Evolutionary conservation across 2,113 vertebrate species (phyloP), one percentile per base, ranked within the genome.

Genomic region (Vulpes vulpes): DNA sequence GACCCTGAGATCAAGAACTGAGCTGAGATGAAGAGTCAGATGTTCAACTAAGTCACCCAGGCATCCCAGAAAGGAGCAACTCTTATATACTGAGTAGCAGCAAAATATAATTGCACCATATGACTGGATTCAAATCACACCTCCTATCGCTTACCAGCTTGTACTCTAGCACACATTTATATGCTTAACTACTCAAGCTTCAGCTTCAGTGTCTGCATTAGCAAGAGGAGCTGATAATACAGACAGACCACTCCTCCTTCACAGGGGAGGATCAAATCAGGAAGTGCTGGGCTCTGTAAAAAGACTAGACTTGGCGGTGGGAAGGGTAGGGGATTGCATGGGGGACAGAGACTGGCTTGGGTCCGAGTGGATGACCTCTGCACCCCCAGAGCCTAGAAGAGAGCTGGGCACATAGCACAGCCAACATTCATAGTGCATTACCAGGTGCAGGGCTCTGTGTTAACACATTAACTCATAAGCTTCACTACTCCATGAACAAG

Each of bases 281-380:
- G 57, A 86, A 59, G 57, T 11, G 30, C 49, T 67, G 35, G 55
- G 64, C 10, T 84, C 80, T 19, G 27, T 6, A 51, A 80, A 49
- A 49, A 80, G 38, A n/a, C 14, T 4, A 49, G 57, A 78, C 64
- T 12, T 0, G 1, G 19, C 27, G 3, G 55, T 35, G 1, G 0
- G 22, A 4, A 0, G 32, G 0, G 22, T 1, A 0, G 32, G 1
- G 65, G 51, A 0, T 9, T 49, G 30, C 17, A 35, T 65, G 2
- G 12, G 16, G 23, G 23, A 49, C 73, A 79, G 30, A 60, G 38
- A 74, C 43, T 55, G 81, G 25, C 32, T 64, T 20, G 32, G 25
- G 59, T 27, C 57, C 51, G 1, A 10, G 4, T 38, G 23, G 59
- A 64, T 53, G 59, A 84, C 35, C 23, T 9, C 69, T 64, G 23